phyloP scores from a whole-genome alignment of 1,140 invertebrate genomes.

The Drosophila tani region DNA sequence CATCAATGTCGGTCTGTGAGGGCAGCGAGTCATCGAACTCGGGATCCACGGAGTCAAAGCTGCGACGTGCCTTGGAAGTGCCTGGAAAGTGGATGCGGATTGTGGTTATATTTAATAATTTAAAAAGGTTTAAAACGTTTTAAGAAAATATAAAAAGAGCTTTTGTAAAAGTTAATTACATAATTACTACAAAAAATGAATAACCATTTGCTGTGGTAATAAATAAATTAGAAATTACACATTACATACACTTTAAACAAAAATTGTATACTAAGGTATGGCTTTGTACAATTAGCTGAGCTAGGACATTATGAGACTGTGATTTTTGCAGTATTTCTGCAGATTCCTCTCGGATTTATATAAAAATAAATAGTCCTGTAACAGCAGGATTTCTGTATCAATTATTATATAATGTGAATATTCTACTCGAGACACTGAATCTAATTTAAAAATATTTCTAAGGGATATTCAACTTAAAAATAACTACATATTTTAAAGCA shows the following conservation, averaged over 20 bases:
- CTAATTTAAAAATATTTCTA: background rate
- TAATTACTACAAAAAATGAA: background rate
- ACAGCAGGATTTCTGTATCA: background rate
- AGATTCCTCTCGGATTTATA: no score
- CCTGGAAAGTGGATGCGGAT: conserved; percentile 86
- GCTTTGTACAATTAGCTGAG: background rate
- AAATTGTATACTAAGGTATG: background rate
- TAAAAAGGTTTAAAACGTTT: conserved; percentile 10
- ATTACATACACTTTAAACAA: background rate
- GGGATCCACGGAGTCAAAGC: conserved; percentile 98
- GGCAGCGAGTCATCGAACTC: conserved; percentile 96
- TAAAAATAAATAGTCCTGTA: no score
- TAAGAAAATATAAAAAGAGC: background rate
- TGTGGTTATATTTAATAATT: conserved; percentile 47
- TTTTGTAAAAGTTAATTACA: background rate
- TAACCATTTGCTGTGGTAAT: background rate
- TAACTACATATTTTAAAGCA: background rate
- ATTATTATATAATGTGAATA: background rate
- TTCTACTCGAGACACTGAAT: background rate
- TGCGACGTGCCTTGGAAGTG: conserved; percentile 91
- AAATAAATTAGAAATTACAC: no score
- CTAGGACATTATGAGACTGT: background rate
- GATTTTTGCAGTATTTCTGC: no score
- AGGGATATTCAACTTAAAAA: background rate
- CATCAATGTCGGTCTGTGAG: conserved; percentile 90